Base-by-base conservation (phyloP, 2,797 vertebrate species). In the Falco concolor region DNA sequence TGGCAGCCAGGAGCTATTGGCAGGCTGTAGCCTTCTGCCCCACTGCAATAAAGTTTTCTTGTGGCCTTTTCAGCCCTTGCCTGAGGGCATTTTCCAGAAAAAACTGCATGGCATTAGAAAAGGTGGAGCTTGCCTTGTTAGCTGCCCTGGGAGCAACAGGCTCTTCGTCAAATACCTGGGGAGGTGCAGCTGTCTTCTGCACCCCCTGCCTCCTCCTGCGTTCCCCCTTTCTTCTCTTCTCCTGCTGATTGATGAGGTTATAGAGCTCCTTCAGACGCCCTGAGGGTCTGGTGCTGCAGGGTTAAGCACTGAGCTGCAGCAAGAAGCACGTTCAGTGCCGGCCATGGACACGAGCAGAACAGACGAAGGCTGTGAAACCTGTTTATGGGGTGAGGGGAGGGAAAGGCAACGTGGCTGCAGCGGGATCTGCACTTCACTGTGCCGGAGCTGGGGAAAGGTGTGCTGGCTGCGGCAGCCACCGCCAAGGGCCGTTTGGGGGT, bases 221-320 rank as follows among this genome's bases (percentile, higher is more conserved):
- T 57, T 78, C 28, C 38, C 70, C 56, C 56, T 65, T 69, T 50
- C 50, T 56, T 30, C 36, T 42, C 32, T 44, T 69, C 13, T 50
- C 5, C 19, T 0, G 0, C 13, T 38, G 1, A 2, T 1, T 30
- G 49, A 8, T 38, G 83, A 42, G 49, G 36, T 60, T 85, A 11
- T 8, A 30, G 67, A 45, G 30, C 52, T 72, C 19, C 49, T 74
- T 57, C n/a, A 23, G 34, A 11, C 14, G 19, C 14, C 44, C 59
- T 2, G 20, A 74, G 61, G 40, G 65, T 77, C 56, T 42, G 32
- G 25, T 54, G 65, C 47, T 77, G 34, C 59, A 42, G 53, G n/a
- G 36, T 63, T 40, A 45, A 64, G 73, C 52, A 24, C 5, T 36
- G 68, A 32, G 28, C 60, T 77, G 56, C 77, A 65, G 69, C 61